Conservation (phyloP, 2,797 vertebrate genomes). For the Pangasius mekongensis region DNA sequence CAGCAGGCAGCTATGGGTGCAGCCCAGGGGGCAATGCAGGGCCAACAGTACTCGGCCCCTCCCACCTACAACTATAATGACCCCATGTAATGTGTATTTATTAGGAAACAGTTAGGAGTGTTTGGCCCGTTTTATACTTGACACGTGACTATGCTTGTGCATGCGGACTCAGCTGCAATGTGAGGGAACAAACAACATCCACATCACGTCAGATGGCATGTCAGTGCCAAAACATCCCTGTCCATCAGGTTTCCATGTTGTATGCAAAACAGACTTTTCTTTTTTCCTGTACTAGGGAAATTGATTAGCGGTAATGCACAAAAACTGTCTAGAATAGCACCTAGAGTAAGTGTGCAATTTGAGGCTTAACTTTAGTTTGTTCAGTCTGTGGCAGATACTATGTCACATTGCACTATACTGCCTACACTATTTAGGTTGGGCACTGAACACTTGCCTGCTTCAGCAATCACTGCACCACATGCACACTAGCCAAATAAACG, state of each 20-base stretch:
- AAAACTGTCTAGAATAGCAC: neutral
- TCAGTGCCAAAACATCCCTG: neutral
- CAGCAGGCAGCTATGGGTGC: slow-evolving; percentile 93
- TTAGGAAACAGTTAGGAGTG: slow-evolving; percentile 48
- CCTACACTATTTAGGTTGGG: neutral
- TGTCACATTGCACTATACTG: slow-evolving; percentile 10
- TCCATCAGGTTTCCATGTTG: slow-evolving; percentile 3
- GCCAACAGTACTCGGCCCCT: slow-evolving; percentile 87
- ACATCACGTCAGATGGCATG: neutral
- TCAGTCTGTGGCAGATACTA: neutral
- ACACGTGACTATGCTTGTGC: slow-evolving; percentile 19
- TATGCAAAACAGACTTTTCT: slow-evolving; percentile 24
- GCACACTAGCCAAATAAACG: neutral
- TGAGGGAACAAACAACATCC: neutral
- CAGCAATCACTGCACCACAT: neutral
- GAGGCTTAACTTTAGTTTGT: neutral
- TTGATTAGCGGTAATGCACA: neutral
- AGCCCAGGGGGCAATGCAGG: slow-evolving; percentile 85
- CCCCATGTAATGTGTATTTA: slow-evolving; percentile 85
- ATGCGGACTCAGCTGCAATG: neutral
- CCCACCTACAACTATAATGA: slow-evolving; percentile 97
- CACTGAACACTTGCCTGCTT: slow-evolving; percentile 6
- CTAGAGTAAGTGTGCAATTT: neutral
- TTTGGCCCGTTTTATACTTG: slow-evolving; percentile 37
- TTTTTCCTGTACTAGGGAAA: neutral